A percentile compares a stretch with the other conserved stretches of the same genome.
Evolutionary conservation across 2,113 vertebrate genomes (phyloP).

Genomic region (Kryptolebias marmoratus): DNA sequence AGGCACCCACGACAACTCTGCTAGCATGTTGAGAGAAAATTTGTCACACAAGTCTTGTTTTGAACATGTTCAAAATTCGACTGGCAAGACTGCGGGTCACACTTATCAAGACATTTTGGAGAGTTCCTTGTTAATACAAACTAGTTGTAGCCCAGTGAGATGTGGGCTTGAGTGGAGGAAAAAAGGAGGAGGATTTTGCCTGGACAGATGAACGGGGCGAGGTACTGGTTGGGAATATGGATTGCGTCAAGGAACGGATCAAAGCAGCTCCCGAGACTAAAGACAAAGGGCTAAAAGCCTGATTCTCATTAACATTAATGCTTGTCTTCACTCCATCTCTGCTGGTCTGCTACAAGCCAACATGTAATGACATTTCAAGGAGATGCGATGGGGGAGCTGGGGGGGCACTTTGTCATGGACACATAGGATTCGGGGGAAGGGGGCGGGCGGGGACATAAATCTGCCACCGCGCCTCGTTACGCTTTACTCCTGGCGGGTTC

Average conservation of each 20-base stretch:
- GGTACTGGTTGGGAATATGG: conserved; percentile 17
- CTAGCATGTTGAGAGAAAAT: too few relatives aligned
- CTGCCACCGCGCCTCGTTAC: conserved; percentile 73
- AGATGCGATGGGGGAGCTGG: conserved; percentile 63
- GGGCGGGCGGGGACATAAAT: conserved; percentile 70
- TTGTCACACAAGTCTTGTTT: too few relatives aligned
- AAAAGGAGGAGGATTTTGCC: conserved; percentile 18
- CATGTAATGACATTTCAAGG: conserved; percentile 81
- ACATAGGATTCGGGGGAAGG: conserved; percentile 42
- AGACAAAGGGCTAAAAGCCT: conserved; percentile 72
- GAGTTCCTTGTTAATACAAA: too few relatives aligned
- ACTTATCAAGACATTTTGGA: too few relatives aligned
- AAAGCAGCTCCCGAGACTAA: conserved; percentile 41
- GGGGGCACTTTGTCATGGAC: conserved; percentile 69
- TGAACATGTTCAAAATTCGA: too few relatives aligned
- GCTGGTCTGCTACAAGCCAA: conserved; percentile 47
- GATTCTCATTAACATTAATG: conserved; percentile 77
- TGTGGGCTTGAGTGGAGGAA: background rate
- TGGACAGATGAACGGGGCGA: conserved; percentile 39
- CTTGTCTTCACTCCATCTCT: conserved; percentile 65
- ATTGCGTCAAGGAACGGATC: conserved; percentile 31
- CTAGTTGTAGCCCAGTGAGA: too few relatives aligned
- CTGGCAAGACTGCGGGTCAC: too few relatives aligned
- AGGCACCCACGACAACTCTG: too few relatives aligned
- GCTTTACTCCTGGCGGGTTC: conserved; percentile 60